A percentile compares a stretch with the other conserved stretches of the same genome.
Evolutionary conservation across 2,797 vertebrate species (phyloP).

Genomic region (Periparus ater): DNA sequence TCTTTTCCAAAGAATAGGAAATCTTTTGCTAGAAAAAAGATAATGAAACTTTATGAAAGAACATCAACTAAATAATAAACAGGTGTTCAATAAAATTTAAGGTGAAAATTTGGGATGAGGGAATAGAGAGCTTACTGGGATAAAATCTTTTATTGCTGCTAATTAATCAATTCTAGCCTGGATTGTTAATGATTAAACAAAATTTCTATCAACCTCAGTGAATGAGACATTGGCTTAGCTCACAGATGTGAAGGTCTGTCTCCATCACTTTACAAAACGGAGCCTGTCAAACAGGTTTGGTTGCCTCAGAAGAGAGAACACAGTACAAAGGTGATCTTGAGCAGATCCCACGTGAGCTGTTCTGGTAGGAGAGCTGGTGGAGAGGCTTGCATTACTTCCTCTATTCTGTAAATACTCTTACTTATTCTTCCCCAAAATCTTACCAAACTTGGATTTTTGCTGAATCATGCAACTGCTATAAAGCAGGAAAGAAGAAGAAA

Average conservation of each 20-base stretch:
- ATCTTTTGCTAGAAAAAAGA: neutral
- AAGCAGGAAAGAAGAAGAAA: neutral
- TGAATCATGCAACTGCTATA: neutral
- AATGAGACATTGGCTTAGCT: neutral
- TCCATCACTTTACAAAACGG: neutral
- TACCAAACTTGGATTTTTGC: neutral
- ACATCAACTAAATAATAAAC: neutral
- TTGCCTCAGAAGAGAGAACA: neutral
- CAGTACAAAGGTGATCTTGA: neutral
- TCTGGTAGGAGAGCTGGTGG: neutral
- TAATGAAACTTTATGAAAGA: neutral
- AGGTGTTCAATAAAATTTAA: neutral
- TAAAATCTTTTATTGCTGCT: neutral
- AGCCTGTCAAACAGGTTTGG: neutral
- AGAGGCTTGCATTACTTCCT: neutral
- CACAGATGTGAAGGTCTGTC: neutral
- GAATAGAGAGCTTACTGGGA: neutral
- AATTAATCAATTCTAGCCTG: neutral
- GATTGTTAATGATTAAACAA: neutral
- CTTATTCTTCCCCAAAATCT: neutral
- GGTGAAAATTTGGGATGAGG: neutral
- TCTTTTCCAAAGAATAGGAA: neutral
- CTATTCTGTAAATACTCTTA: neutral
- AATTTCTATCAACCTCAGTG: neutral
- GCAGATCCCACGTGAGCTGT: neutral